Evolutionary conservation across 2,113 vertebrate species (phyloP).

Genomic region (Python bivittatus): DNA sequence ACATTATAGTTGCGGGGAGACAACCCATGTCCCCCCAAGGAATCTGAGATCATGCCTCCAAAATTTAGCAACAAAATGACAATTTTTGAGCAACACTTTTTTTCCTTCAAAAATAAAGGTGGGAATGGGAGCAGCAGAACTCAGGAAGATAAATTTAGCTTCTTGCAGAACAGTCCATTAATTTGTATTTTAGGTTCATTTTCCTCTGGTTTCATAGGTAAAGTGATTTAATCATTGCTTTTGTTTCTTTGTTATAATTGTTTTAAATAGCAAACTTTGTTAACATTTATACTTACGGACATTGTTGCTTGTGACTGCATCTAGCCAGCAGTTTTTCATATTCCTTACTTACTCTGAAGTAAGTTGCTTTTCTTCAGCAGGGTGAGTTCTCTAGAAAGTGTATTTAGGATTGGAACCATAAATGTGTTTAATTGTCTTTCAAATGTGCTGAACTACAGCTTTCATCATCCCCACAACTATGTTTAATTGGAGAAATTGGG

Average conservation of each 20-base stretch:
- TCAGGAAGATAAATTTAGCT: background rate
- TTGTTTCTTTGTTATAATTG: background rate
- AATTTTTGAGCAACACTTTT: background rate
- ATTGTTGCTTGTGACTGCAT: background rate
- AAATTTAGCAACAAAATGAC: background rate
- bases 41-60: background rate
- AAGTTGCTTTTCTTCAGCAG: background rate
- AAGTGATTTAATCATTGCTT: constrained; percentile 17
- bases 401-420: background rate
- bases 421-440: background rate
- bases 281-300: background rate
- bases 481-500: background rate
- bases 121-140: background rate
- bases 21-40: background rate
- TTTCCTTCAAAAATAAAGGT: background rate
- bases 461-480: background rate
- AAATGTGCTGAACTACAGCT: background rate
- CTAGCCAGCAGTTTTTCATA: background rate
- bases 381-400: background rate
- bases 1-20: too few species aligned
- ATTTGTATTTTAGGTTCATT: background rate
- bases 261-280: background rate
- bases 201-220: background rate
- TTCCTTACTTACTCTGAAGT: background rate
- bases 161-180: background rate